Conservation (phyloP, 2,888 invertebrate genomes). For the Galerucella nymphaeae region DNA sequence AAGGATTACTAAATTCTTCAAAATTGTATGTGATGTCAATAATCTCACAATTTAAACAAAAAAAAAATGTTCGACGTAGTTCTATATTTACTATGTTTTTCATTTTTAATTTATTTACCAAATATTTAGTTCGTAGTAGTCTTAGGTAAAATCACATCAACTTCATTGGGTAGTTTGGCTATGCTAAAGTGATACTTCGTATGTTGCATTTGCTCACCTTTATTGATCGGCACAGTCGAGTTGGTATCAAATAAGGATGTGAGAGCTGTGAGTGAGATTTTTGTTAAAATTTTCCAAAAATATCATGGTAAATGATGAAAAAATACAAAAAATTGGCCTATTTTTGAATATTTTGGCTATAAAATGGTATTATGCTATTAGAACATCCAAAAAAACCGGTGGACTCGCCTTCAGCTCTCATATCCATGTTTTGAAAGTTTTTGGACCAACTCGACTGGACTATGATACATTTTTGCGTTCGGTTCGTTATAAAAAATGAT, state of each 20-base stretch:
- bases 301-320: no score
- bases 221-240: constrained; percentile 34
- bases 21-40: constrained; percentile 66
- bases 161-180: constrained; percentile 49
- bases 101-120: constrained; percentile 59
- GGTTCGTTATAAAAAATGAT: constrained; percentile 12
- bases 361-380: no score
- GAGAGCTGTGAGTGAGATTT: no score
- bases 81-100: constrained; percentile 53
- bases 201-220: constrained; percentile 59
- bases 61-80: constrained; percentile 54
- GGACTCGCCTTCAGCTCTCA: no score
- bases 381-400: no score
- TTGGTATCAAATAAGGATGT: no score
- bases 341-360: no score
- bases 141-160: constrained; percentile 43
- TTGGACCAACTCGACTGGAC: no score
- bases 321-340: no score
- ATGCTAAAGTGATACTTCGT: constrained; percentile 50
- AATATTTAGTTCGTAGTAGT: constrained; percentile 55
- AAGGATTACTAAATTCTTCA: constrained; percentile 58
- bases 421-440: no score
- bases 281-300: constrained; percentile 16
- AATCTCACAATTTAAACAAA: constrained; percentile 62
- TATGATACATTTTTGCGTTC: constrained; percentile 6